Evolutionary conservation across 2,888 invertebrate genomes (phyloP).

Genomic region (Leptinotarsa peninsularis): DNA sequence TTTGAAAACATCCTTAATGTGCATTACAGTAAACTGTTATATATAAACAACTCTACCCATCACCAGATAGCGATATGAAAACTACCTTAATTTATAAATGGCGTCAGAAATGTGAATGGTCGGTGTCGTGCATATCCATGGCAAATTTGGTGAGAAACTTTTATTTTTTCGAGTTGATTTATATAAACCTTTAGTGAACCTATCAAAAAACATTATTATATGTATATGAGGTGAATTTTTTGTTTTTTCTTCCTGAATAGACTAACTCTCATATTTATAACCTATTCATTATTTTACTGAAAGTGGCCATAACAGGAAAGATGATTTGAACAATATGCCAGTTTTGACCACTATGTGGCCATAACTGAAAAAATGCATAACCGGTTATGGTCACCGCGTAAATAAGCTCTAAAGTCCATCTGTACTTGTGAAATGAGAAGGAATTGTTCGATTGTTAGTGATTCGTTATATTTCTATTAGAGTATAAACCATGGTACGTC

Average conservation of each 20-base stretch:
- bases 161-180: neutral
- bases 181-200: neutral
- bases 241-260: conserved; percentile 3
- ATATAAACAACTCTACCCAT: neutral
- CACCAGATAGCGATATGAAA: conserved; percentile 6
- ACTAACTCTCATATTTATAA: conserved; percentile 3
- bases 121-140: neutral
- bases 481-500: conserved; percentile 3
- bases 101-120: conserved; percentile 2
- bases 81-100: neutral
- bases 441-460: neutral
- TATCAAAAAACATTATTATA: conserved; percentile 5
- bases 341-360: neutral
- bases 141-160: neutral
- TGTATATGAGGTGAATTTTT: neutral
- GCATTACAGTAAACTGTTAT: conserved; percentile 3
- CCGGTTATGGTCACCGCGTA: neutral
- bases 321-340: conserved; percentile 3
- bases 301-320: neutral
- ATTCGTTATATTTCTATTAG: neutral
- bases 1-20: conserved; percentile 5
- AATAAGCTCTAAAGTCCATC: neutral
- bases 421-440: conserved; percentile 7
- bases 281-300: conserved; percentile 6
- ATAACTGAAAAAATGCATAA: conserved; percentile 3